Evolutionary conservation across 2,113 vertebrate genomes (phyloP), one percentile per base, ranked within the genome.

Genomic region (Irena cyanogastra): DNA sequence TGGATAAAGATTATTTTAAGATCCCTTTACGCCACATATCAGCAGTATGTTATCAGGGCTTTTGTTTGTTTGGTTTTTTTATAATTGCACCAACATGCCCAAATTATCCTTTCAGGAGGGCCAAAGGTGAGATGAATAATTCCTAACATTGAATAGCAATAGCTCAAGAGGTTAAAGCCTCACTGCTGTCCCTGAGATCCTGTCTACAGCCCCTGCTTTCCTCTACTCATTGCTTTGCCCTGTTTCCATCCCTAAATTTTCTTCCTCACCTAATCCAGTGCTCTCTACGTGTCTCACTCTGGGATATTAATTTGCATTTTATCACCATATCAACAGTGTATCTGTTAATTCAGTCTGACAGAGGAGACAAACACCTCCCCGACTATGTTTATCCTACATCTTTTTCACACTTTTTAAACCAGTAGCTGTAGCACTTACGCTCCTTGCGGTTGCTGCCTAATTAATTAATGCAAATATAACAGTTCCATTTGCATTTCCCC

Each of bases 1-100:
- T 88, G 90, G 97, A 97, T 97, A 96, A 98, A 97, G 96, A 97
- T 96, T 97, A 97, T 95, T 88, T 94, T 87, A 97, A 97, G 96
- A 97, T 97, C 94, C 78, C 78, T 94, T 78, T 63, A 70, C 0
- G 0, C 83, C n/a, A 79, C 61, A n/a, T 63, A 94, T 75, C 70
- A 82, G 82, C 90, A 76, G 57, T 52, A 77, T 17, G 39, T 68
- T 86, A 78, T 81, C 90, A 35, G 28, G 35, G 44, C 22, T 84
- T 71, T 50, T 65, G 79, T 44, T 44, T 92, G 59, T 5, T 83
- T 75, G 79, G n/a, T 90, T 49, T 35, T 93, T 95, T 75, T 57
- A 85, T 72, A 92, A 82, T 45, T 87, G 66, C 63, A 93, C 35
- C 78, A 84, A 78, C 57, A 13, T 19, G 52, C 53, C 79, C 21